Conservation (phyloP, 92 coral and sea anemone species). For the Parazoanthus darwini region DNA sequence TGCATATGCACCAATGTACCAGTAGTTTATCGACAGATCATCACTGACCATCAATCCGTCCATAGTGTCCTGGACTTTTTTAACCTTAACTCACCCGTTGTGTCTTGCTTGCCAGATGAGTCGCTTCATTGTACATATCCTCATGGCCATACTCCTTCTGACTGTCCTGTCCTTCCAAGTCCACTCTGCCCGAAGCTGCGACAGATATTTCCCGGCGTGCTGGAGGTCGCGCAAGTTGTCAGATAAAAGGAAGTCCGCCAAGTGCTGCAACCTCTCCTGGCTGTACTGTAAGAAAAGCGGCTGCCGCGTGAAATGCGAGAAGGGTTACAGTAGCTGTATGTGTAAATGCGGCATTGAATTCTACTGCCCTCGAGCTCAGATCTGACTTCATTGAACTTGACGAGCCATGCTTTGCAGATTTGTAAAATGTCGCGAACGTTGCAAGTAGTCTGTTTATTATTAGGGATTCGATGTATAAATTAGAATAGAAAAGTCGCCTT, state of each 20-base stretch:
- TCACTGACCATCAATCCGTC: no score
- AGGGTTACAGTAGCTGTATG: background rate
- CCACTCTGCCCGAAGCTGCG: background rate
- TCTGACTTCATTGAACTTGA: background rate
- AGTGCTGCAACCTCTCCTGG: slow-evolving; percentile 12
- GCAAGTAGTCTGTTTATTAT: no score
- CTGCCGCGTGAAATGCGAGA: background rate
- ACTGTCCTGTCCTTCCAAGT: background rate
- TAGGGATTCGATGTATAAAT: no score
- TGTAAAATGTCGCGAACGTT: no score
- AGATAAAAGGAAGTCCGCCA: background rate
- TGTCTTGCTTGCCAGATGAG: background rate
- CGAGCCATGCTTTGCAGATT: no score
- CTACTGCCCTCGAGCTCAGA: background rate
- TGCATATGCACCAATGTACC: no score
- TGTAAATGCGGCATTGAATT: background rate
- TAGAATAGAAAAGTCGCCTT: no score
- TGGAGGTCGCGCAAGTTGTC: background rate
- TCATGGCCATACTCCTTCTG: background rate
- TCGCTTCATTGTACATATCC: background rate
- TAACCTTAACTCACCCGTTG: background rate
- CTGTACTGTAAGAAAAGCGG: background rate
- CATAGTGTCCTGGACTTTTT: no score
- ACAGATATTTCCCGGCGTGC: background rate
- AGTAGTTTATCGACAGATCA: no score